phyloP scores from a whole-genome alignment of 2,888 invertebrate genomes.

The Cosmopolites sordidus region DNA sequence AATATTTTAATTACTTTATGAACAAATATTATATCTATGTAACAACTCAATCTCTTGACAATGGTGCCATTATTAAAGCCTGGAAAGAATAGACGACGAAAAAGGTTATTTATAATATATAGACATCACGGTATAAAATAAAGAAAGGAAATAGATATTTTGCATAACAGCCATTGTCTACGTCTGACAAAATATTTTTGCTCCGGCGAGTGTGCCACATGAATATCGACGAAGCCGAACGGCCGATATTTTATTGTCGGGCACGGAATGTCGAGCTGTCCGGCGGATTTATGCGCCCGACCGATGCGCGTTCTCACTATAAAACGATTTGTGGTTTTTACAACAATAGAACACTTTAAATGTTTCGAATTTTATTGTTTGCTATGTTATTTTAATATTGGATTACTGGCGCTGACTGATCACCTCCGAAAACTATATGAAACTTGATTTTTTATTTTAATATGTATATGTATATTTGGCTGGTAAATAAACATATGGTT shows the following conservation, averaged over 20 bases:
- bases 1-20: no score
- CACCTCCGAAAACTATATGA: no score
- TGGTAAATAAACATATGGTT: no score
- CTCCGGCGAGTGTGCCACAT: constrained; percentile 13
- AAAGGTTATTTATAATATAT: background rate
- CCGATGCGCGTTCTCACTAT: constrained; percentile 1
- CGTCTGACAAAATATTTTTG: constrained; percentile 15
- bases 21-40: no score
- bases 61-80: no score
- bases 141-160: constrained; percentile 10
- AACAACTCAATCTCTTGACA: no score
- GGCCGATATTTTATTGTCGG: constrained; percentile 14
- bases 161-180: constrained; percentile 16
- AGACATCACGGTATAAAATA: background rate
- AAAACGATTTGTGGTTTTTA: constrained; percentile 28
- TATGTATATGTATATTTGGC: no score
- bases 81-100: no score
- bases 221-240: constrained; percentile 3
- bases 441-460: no score
- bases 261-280: constrained; percentile 13
- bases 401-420: background rate
- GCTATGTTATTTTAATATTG: constrained; percentile 39
- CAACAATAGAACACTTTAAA: constrained; percentile 49
- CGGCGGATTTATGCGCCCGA: constrained; percentile 17
- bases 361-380: constrained; percentile 46